Evolutionary conservation across 1,140 invertebrate species (phyloP), one percentile per base, ranked within the genome.

Genomic region (Drosophila nikananu): DNA sequence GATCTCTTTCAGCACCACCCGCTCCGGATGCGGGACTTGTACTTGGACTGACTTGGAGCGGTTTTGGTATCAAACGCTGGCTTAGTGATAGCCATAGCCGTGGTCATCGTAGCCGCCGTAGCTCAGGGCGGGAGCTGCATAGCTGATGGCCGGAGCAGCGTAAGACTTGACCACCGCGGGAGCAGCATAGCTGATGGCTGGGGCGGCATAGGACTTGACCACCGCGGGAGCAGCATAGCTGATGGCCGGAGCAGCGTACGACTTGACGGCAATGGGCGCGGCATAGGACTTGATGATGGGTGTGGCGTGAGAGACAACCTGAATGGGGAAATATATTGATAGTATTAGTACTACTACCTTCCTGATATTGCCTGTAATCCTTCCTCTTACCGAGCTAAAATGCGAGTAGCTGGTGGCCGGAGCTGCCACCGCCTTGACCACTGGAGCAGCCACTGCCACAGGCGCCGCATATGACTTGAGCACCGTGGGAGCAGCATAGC

Each of bases 381-480:
- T 13, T 46, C 19, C 44, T 57, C 87, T 79, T 72, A 91, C 89
- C 74, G 83, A 84, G 32, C 89, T 91, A 54, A 91, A 91, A 17
- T 86, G 82, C 0, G 89, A 82, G 75, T 91, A 91, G 32, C 86
- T 91, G 49, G 81, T 83, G 52, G 82, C 82, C 19, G 76, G 76
- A 17, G 84, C 80, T 19, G 80, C 71, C 49, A 66, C 73, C 2
- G 44, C 71, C 10, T 78, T 55, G 17, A 66, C 73, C 8, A 52
- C 51, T 32, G 51, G 51, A 19, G 51, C 51, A 32, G 51, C 51
- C n/a, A 52, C 51, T 13, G 44, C 71, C 8, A 81, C 52, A 5
- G 83, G 74, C 8, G 90, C 76, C 5, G 81, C 83, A 62, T 84
- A 82, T 8, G 82, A 84, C 54, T 87, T 87, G 23, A 83, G 46